phyloP scores from a whole-genome alignment of 2,888 invertebrate genomes.

The Girardia tigrina region DNA sequence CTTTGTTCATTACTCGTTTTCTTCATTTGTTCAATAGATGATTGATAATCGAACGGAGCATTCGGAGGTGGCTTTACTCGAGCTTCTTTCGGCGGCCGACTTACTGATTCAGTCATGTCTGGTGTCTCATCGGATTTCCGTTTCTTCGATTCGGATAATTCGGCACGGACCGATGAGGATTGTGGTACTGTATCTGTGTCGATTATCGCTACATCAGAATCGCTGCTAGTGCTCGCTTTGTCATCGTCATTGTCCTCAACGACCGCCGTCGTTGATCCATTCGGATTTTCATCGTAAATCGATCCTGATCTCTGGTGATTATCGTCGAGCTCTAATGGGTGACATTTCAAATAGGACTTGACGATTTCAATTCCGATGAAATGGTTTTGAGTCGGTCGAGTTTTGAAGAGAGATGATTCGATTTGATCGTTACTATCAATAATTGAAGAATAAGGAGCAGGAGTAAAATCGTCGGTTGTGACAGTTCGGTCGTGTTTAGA shows the following conservation, averaged over 20 bases:
- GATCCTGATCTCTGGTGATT: too few relatives aligned
- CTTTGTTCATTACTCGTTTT: background rate
- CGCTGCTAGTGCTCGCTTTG: too few relatives aligned
- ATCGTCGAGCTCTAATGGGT: background rate
- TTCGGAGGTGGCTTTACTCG: too few relatives aligned
- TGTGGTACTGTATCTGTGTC: background rate
- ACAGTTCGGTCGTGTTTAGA: background rate
- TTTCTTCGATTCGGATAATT: background rate
- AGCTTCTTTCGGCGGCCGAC: background rate
- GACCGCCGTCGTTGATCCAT: too few relatives aligned
- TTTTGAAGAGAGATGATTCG: too few relatives aligned
- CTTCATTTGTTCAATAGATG: background rate
- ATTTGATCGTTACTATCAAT: too few relatives aligned
- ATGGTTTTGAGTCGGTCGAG: too few relatives aligned
- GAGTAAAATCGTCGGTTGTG: background rate
- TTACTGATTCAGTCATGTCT: background rate
- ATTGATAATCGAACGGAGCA: background rate
- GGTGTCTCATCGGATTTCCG: background rate
- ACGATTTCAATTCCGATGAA: background rate
- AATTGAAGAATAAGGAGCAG: too few relatives aligned
- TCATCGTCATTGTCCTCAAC: too few relatives aligned
- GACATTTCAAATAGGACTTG: background rate
- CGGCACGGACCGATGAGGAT: background rate
- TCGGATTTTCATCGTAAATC: too few relatives aligned
- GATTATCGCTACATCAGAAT: too few relatives aligned